Evolutionary conservation across 2,797 vertebrate genomes (phyloP).

Genomic region (Anolis apletophallus): DNA sequence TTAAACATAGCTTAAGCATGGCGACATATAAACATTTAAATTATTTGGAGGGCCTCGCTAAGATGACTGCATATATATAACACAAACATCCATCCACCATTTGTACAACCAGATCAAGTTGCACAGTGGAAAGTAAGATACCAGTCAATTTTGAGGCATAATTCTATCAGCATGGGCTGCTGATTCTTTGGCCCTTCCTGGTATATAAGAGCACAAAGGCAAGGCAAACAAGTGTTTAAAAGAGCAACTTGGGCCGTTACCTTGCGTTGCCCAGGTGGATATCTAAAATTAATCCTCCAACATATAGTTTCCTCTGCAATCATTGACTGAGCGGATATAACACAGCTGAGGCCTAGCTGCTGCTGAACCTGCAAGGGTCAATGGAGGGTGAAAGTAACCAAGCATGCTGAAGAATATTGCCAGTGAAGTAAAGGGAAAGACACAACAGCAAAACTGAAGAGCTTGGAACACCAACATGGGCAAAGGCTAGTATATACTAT

Average conservation of each 20-base stretch:
- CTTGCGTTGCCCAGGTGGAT: slow-evolving; percentile 30
- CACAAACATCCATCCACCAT: background rate
- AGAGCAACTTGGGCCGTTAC: slow-evolving; percentile 3
- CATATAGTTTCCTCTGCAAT: slow-evolving; percentile 58
- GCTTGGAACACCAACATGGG: slow-evolving; percentile 29
- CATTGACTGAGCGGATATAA: slow-evolving; percentile 39
- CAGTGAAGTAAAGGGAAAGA: slow-evolving; percentile 24
- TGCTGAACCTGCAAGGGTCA: slow-evolving; percentile 46
- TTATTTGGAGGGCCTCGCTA: background rate
- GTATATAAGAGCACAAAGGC: slow-evolving; percentile 5
- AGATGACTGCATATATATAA: slow-evolving; percentile 37
- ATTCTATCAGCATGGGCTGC: slow-evolving; percentile 3
- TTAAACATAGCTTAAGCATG: slow-evolving; percentile 55
- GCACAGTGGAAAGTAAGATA: slow-evolving; percentile 38
- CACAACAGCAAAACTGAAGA: slow-evolving; percentile 41
- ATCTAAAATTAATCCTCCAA: slow-evolving; percentile 61
- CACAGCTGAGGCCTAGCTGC: slow-evolving; percentile 34
- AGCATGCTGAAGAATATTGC: slow-evolving; percentile 45
- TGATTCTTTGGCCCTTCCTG: slow-evolving; percentile 4
- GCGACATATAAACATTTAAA: slow-evolving; percentile 46
- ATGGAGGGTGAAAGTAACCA: slow-evolving; percentile 39
- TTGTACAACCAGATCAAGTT: background rate
- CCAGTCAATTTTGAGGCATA: slow-evolving; percentile 42
- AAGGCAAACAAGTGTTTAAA: slow-evolving; percentile 50
- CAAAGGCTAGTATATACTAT: slow-evolving; percentile 41